These are phyloP conservation scores for Lysandra bellargus DNA, from an alignment of 2,888 invertebrate genomes.

Conservation along the genomic window DNA sequence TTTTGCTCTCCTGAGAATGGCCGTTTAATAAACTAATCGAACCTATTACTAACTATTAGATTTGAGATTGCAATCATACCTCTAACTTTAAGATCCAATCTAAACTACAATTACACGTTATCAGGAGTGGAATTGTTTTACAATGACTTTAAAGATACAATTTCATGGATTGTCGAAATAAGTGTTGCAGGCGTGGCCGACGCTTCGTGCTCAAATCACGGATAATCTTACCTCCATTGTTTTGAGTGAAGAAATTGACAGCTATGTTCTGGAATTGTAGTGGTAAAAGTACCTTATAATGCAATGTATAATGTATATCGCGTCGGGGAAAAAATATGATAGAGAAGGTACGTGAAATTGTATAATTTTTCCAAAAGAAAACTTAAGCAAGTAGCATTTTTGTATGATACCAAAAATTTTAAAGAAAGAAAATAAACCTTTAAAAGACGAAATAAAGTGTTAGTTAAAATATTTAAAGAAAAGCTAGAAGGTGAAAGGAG, in stretches of 20 bases:
- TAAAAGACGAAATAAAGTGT: too few species aligned
- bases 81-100: not conserved
- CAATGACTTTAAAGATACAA: not conserved
- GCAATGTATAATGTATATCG: too few species aligned
- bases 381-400: too few species aligned
- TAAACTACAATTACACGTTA: not conserved
- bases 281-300: too few species aligned
- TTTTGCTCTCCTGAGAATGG: too few species aligned
- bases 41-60: not conserved
- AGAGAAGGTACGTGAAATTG: too few species aligned
- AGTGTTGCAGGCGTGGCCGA: slow-evolving; percentile 9
- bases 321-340: too few species aligned
- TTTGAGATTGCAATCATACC: not conserved
- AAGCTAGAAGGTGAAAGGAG: not conserved
- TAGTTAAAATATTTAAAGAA: not conserved
- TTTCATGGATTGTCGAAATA: slow-evolving; percentile 6
- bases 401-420: too few species aligned
- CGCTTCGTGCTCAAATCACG: not conserved
- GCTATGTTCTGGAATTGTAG: not conserved
- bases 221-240: not conserved
- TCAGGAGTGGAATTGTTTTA: not conserved
- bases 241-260: not conserved
- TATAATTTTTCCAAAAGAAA: too few species aligned
- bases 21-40: not conserved
- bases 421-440: too few species aligned